Evolutionary conservation across 2,888 invertebrate species (phyloP).

Genomic region (Coelinius sp.): DNA sequence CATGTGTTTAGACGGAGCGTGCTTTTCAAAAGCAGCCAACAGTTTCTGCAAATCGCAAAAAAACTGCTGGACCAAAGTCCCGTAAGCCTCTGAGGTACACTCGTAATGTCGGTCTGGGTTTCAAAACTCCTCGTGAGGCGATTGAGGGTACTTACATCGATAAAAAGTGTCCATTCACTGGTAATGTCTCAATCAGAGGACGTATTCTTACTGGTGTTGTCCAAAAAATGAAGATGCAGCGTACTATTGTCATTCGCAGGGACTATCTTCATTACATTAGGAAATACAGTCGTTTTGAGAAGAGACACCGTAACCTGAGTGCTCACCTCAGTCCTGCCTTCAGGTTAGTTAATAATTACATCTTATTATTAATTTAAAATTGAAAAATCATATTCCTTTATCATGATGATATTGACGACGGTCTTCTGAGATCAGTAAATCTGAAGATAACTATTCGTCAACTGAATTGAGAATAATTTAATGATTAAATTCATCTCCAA

Average conservation of each 20-base stretch:
- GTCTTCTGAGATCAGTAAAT: constrained; percentile 77
- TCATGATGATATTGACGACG: constrained; percentile 86
- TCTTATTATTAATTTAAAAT: not conserved
- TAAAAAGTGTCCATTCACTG: constrained; percentile 99
- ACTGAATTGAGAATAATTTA: constrained; percentile 52
- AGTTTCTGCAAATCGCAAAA: constrained; percentile 94
- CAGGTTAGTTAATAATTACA: too few relatives aligned
- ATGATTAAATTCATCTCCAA: not conserved
- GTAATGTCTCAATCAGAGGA: constrained; percentile 97
- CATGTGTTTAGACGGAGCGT: constrained; percentile 87
- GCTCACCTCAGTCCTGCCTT: constrained; percentile 98
- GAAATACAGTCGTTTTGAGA: constrained; percentile 99
- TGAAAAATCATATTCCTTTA: too few relatives aligned
- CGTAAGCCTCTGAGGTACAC: constrained; percentile 86
- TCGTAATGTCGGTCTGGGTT: constrained; percentile 92
- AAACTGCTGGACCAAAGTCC: constrained; percentile 81
- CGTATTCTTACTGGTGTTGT: constrained; percentile 97
- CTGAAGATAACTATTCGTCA: constrained; percentile 61
- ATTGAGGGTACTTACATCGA: constrained; percentile 99
- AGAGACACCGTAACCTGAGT: constrained; percentile 98
- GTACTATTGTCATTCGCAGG: constrained; percentile 97
- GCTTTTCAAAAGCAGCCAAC: constrained; percentile 98
- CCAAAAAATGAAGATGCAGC: constrained; percentile 98
- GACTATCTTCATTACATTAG: constrained; percentile 98
- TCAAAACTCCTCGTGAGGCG: constrained; percentile 96